Percentiles rank a stretch among this genome's conserved stretches.
Conservation (phyloP, 2,888 invertebrate genomes). For the Eilema caniola region DNA sequence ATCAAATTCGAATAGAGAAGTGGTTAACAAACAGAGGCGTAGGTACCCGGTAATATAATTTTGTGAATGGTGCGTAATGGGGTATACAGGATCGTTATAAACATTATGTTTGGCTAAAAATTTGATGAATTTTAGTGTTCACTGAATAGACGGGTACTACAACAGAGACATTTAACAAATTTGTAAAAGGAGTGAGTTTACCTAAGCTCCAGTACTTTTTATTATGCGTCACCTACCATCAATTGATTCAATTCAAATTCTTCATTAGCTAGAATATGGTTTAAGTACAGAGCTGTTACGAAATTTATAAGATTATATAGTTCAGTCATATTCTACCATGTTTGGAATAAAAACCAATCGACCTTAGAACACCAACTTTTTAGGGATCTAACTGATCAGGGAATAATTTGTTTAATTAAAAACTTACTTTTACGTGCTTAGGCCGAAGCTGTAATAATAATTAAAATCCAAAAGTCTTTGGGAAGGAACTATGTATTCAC, state of each 20-base stretch:
- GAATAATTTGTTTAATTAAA: conserved; percentile 8
- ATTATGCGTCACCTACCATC: background rate
- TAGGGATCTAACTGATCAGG: conserved; percentile 5
- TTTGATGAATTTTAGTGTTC: background rate
- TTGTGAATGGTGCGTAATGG: too few species aligned
- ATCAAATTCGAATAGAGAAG: conserved; percentile 13
- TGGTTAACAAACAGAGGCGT: conserved; percentile 26
- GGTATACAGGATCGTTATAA: too few species aligned
- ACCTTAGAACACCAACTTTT: conserved; percentile 3
- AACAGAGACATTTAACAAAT: background rate
- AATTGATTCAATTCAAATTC: too few species aligned
- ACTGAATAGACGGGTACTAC: background rate
- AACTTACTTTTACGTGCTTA: conserved; percentile 23
- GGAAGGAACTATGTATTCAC: background rate
- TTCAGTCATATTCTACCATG: background rate
- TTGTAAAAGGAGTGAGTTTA: background rate
- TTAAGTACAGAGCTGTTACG: too few species aligned
- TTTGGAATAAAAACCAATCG: background rate
- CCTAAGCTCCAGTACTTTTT: background rate
- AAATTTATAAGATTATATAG: too few species aligned
- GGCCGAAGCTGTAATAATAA: conserved; percentile 29
- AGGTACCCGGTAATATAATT: too few species aligned
- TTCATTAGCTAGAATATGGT: too few species aligned
- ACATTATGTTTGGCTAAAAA: too few species aligned
- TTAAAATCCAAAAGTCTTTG: conserved; percentile 6